These are phyloP conservation scores for Stratiomys singularior DNA, from an alignment of 2,888 invertebrate genomes.

Conservation along the genomic window DNA sequence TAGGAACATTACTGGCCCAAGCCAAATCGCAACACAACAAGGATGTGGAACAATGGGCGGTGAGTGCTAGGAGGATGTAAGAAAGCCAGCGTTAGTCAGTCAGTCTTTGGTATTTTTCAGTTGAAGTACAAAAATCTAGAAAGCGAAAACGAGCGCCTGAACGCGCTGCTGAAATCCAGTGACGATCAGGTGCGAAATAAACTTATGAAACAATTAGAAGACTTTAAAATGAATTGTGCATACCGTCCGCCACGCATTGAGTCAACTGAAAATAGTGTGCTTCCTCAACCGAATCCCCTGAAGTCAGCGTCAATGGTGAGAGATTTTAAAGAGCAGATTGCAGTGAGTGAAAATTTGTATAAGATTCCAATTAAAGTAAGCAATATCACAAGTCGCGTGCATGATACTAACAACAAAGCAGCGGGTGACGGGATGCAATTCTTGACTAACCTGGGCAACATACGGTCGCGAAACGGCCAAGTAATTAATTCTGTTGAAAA, in stretches of 20 bases:
- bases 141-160: constrained; percentile 60
- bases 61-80: constrained; percentile 53
- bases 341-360: constrained; percentile 65
- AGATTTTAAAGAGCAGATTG: constrained; percentile 63
- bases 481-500: constrained; percentile 66
- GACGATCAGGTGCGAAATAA: constrained; percentile 51
- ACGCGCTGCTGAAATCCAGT: constrained; percentile 58
- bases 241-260: constrained; percentile 51
- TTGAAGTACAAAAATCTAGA: constrained; percentile 59
- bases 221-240: constrained; percentile 53
- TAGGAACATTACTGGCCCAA: constrained; percentile 67
- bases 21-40: constrained; percentile 60
- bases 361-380: constrained; percentile 62
- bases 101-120: constrained; percentile 53
- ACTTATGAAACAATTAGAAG: constrained; percentile 52
- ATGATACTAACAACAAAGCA: constrained; percentile 44
- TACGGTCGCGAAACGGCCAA: constrained; percentile 11
- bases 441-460: constrained; percentile 18
- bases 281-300: constrained; percentile 31
- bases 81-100: neutral
- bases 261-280: constrained; percentile 33
- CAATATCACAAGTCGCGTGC: constrained; percentile 56
- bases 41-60: constrained; percentile 65
- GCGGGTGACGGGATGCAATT: constrained; percentile 14
- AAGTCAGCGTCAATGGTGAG: constrained; percentile 55